Conservation (phyloP, 2,797 vertebrate species). For the Lagodon rhomboides region DNA sequence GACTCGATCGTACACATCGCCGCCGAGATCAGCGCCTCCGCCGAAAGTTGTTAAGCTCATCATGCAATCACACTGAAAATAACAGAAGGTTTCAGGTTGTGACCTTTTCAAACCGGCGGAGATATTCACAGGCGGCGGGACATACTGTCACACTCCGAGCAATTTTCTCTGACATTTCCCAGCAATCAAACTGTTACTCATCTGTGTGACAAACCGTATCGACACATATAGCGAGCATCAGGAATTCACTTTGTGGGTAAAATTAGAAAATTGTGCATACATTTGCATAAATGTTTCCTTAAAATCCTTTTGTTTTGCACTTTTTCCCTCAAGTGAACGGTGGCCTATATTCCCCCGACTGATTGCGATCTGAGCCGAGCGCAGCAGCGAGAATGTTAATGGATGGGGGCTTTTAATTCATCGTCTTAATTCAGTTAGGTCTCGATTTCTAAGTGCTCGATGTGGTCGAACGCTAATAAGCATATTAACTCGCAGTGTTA, state of each 20-base stretch:
- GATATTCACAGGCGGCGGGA: constrained; percentile 32
- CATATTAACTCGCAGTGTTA: constrained; percentile 44
- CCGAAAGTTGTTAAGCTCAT: constrained; percentile 36
- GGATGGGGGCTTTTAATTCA: constrained; percentile 28
- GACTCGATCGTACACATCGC: background rate
- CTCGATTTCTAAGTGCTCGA: constrained; percentile 32
- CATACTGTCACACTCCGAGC: constrained; percentile 28
- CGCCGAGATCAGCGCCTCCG: background rate
- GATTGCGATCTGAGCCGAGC: constrained; percentile 68
- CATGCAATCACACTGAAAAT: constrained; percentile 39
- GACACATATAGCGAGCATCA: constrained; percentile 48
- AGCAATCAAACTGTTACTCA: constrained; percentile 55
- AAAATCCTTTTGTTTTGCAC: constrained; percentile 68
- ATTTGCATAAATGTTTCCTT: constrained; percentile 80
- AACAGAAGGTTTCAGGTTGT: constrained; percentile 45
- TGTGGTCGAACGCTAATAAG: constrained; percentile 45
- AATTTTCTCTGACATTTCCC: constrained; percentile 69
- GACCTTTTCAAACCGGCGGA: constrained; percentile 27
- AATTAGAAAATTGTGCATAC: constrained; percentile 69
- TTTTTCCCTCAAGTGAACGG: constrained; percentile 73
- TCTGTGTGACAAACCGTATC: constrained; percentile 47
- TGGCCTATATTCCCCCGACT: constrained; percentile 71
- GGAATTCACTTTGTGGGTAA: constrained; percentile 60
- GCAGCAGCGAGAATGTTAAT: constrained; percentile 50
- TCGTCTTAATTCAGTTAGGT: constrained; percentile 42